Evolutionary conservation across 1,140 invertebrate genomes (phyloP).

Genomic region (Neodiprion pinetum): DNA sequence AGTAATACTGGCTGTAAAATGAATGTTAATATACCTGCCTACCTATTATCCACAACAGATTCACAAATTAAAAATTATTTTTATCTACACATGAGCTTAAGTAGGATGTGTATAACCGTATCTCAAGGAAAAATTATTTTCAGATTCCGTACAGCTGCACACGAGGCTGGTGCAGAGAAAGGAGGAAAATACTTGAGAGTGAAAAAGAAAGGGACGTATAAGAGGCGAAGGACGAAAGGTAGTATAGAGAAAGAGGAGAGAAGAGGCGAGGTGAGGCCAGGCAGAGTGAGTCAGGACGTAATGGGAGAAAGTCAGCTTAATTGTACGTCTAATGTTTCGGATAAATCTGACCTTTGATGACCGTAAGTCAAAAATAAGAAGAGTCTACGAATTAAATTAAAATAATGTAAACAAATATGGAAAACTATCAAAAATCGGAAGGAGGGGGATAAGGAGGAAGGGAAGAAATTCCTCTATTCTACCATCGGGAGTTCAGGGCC

Average conservation of each 20-base stretch:
- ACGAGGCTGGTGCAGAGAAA: neutral
- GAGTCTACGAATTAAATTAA: neutral
- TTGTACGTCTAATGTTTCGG: conserved; percentile 1
- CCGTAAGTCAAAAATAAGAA: neutral
- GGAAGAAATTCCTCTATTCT: too few species aligned
- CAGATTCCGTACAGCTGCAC: neutral
- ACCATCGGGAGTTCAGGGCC: neutral
- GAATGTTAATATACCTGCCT: too few species aligned
- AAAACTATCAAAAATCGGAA: too few species aligned
- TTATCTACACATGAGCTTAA: neutral
- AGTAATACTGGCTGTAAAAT: too few species aligned
- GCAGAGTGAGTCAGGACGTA: neutral
- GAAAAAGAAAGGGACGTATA: too few species aligned
- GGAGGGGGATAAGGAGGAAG: too few species aligned
- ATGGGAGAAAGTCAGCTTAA: conserved; percentile 16
- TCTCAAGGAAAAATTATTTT: neutral
- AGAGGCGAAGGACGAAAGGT: too few species aligned
- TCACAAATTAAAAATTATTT: neutral
- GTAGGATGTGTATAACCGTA: neutral
- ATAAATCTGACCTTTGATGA: conserved; percentile 10
- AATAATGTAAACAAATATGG: neutral
- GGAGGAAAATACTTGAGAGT: too few species aligned
- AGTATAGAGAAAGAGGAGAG: too few species aligned
- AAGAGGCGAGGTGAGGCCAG: neutral
- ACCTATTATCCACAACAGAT: neutral